Percentiles rank a stretch among this genome's conserved stretches.
Conservation (phyloP, 1,140 invertebrate species). For the Trissolcus basalis region DNA sequence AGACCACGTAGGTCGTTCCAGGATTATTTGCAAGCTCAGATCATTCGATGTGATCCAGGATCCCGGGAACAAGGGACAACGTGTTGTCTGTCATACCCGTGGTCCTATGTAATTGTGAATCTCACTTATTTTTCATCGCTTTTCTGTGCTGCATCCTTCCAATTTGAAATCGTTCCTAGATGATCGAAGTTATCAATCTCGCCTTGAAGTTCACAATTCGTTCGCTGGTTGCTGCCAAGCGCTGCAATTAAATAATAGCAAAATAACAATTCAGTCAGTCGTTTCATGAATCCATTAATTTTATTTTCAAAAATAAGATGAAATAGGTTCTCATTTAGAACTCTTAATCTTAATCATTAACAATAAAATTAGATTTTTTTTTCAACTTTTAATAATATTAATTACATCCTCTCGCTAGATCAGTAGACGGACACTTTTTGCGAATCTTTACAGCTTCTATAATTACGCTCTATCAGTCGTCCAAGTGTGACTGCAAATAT, state of each 20-base stretch:
- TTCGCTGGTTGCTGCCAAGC: slow-evolving; percentile 89
- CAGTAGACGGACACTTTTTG: too few relatives aligned
- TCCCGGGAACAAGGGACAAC: slow-evolving; percentile 74
- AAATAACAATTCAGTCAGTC: too few relatives aligned
- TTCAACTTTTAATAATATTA: too few relatives aligned
- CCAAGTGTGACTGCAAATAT: slow-evolving; percentile 12
- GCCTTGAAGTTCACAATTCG: slow-evolving; percentile 94
- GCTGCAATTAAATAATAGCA: slow-evolving; percentile 70
- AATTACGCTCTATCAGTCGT: background rate
- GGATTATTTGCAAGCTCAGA: slow-evolving; percentile 23
- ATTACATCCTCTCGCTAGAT: background rate
- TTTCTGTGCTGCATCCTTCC: slow-evolving; percentile 20
- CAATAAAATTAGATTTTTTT: too few relatives aligned
- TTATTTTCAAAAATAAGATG: too few relatives aligned
- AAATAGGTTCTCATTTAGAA: too few relatives aligned
- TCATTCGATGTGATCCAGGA: slow-evolving; percentile 58
- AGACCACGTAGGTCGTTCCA: slow-evolving; percentile 17
- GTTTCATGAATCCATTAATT: too few relatives aligned
- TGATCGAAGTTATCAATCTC: slow-evolving; percentile 89
- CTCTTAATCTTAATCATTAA: too few relatives aligned
- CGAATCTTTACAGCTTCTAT: too few relatives aligned
- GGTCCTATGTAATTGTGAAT: slow-evolving; percentile 59
- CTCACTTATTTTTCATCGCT: slow-evolving; percentile 32
- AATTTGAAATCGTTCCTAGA: slow-evolving; percentile 76
- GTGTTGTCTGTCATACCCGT: slow-evolving; percentile 67